phyloP scores from a whole-genome alignment of 2,113 vertebrate genomes.

The Laticauda laticaudata region DNA sequence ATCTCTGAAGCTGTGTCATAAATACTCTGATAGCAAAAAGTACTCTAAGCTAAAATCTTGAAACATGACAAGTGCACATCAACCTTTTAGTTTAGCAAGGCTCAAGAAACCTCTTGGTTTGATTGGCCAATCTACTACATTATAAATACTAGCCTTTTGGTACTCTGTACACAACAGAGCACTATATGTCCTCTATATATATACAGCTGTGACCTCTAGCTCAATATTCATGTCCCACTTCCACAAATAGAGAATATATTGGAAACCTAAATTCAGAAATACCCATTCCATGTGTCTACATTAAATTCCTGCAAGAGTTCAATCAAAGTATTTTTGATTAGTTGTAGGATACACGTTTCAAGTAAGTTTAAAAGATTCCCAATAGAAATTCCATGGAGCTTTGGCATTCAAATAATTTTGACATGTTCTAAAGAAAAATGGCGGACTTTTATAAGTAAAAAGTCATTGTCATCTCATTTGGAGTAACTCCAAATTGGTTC shows the following conservation, averaged over 20 bases:
- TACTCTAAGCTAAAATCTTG: not conserved
- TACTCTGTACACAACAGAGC: not conserved
- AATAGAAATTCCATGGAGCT: not conserved
- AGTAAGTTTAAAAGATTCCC: not conserved
- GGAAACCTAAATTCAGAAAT: not conserved
- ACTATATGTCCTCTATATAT: not conserved
- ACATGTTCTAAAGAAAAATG: not conserved
- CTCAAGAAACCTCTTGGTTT: not conserved
- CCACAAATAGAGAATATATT: not conserved
- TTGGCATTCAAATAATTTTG: not conserved
- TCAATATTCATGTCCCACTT: not conserved
- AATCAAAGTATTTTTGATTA: not conserved
- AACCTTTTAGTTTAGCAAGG: not conserved
- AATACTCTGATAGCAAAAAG: not conserved
- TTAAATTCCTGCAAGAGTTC: not conserved
- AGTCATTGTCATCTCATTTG: not conserved
- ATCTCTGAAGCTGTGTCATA: not conserved
- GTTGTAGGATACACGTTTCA: not conserved
- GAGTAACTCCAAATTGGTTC: not conserved
- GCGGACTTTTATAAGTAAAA: not conserved
- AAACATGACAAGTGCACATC: not conserved
- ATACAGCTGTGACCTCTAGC: not conserved
- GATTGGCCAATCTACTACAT: not conserved
- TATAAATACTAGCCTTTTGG: not conserved
- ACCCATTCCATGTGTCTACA: not conserved